Conservation (phyloP, 2,888 invertebrate species). For the Ornithoptera priamus region DNA sequence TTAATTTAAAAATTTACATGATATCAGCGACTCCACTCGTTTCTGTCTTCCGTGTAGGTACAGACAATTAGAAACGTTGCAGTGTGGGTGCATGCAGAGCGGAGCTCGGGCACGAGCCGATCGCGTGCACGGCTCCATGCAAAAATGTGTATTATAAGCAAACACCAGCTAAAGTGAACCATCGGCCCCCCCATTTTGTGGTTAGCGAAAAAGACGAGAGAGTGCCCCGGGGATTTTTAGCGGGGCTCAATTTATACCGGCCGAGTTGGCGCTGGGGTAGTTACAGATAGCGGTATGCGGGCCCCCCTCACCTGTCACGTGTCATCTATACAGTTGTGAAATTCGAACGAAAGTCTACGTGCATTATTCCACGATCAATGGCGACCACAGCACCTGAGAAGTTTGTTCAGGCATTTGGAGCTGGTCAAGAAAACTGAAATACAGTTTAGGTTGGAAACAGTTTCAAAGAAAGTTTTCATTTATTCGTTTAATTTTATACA, state of each 20-base stretch:
- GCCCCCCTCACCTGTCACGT: constrained; percentile 59
- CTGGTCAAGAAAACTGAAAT: too few relatives aligned
- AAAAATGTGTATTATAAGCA: constrained; percentile 71
- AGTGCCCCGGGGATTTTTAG: constrained; percentile 48
- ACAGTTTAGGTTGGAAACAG: too few relatives aligned
- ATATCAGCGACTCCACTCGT: constrained; percentile 5
- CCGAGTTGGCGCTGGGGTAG: constrained; percentile 51
- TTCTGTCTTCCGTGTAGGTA: constrained; percentile 11
- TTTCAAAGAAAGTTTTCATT: too few relatives aligned
- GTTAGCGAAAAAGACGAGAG: constrained; percentile 51
- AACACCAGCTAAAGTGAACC: constrained; percentile 61
- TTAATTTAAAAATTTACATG: neutral
- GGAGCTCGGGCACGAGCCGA: constrained; percentile 58
- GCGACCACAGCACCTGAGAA: neutral
- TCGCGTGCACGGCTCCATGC: constrained; percentile 72
- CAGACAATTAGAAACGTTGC: constrained; percentile 31
- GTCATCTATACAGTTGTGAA: constrained; percentile 63
- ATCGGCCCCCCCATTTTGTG: constrained; percentile 46
- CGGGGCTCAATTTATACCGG: constrained; percentile 59
- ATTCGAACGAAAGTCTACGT: constrained; percentile 42
- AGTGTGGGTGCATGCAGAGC: constrained; percentile 62
- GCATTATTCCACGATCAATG: constrained; percentile 18
- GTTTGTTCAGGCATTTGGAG: too few relatives aligned
- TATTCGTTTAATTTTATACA: too few relatives aligned
- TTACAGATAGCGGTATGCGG: constrained; percentile 59